Evolutionary conservation across 2,797 vertebrate species (phyloP).

Genomic region (Catamblyrhynchus diadema): DNA sequence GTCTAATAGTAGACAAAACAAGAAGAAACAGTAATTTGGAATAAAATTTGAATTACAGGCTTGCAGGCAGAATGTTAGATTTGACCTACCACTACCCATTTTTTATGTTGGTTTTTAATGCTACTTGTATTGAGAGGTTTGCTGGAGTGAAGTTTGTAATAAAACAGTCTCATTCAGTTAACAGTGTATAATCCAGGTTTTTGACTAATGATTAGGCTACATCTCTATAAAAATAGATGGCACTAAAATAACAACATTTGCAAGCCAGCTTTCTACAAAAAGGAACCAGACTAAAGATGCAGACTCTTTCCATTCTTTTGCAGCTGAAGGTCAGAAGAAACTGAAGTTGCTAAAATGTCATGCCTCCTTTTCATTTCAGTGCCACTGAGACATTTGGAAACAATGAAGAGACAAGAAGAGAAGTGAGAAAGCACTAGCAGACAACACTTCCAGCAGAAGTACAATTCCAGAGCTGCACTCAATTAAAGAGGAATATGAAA

Average conservation of each 20-base stretch:
- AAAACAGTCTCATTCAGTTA: neutral
- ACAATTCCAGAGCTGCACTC: conserved; percentile 11
- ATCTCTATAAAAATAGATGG: neutral
- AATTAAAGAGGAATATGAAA: conserved; percentile 14
- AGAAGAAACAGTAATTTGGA: neutral
- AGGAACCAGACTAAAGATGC: neutral
- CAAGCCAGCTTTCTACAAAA: neutral
- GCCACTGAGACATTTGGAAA: conserved; percentile 58
- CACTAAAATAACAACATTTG: neutral
- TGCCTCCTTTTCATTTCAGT: conserved; percentile 30
- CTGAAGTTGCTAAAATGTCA: conserved; percentile 15
- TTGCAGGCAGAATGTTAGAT: neutral
- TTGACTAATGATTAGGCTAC: neutral
- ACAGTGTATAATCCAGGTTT: neutral
- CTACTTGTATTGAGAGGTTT: neutral
- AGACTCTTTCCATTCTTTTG: neutral
- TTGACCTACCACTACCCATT: neutral
- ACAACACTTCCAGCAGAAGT: conserved; percentile 11
- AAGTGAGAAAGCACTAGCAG: conserved; percentile 32
- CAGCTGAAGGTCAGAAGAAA: conserved; percentile 22
- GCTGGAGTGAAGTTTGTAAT: neutral
- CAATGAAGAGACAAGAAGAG: conserved; percentile 48
- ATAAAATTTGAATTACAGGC: neutral
- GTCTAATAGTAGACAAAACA: neutral
- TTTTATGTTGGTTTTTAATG: neutral